Percentiles rank a stretch among this genome's conserved stretches.
Conservation (phyloP, 2,113 vertebrate species). For the Catagonus wagneri region DNA sequence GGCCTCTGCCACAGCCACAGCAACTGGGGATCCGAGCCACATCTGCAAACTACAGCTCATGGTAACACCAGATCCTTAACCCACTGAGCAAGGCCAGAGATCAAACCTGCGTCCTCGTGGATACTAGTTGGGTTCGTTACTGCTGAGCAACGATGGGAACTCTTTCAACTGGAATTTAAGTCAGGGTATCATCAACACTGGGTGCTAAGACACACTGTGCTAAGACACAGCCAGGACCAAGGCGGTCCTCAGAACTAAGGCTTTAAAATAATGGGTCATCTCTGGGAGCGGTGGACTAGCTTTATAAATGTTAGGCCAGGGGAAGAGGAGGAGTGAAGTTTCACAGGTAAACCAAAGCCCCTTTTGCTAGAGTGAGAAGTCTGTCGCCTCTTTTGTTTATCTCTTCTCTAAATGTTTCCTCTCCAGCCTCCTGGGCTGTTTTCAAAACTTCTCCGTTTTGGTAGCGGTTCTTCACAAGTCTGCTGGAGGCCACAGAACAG, state of each 20-base stretch:
- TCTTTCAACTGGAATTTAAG: conserved; percentile 6
- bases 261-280: conserved; percentile 39
- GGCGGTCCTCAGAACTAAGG: conserved; percentile 17
- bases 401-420: conserved; percentile 73
- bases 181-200: neutral
- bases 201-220: conserved; percentile 60
- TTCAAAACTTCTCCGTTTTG: conserved; percentile 50
- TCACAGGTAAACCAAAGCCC: conserved; percentile 71
- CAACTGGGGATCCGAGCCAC: too few species aligned
- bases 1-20: too few species aligned
- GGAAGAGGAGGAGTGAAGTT: conserved; percentile 78
- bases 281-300: neutral
- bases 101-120: too few species aligned
- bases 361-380: conserved; percentile 79
- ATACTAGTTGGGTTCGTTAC: too few species aligned
- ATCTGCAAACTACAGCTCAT: too few species aligned
- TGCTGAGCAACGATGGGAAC: too few species aligned
- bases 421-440: conserved; percentile 50
- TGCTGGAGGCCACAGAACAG: conserved; percentile 45
- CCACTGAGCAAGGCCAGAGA: too few species aligned
- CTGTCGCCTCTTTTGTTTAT: conserved; percentile 71
- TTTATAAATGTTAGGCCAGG: conserved; percentile 47
- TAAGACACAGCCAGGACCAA: conserved; percentile 60
- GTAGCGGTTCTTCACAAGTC: conserved; percentile 63
- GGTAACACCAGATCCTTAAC: too few species aligned